Evolutionary conservation across 2,888 invertebrate species (phyloP).

Genomic region (Scaptomyza parva): DNA sequence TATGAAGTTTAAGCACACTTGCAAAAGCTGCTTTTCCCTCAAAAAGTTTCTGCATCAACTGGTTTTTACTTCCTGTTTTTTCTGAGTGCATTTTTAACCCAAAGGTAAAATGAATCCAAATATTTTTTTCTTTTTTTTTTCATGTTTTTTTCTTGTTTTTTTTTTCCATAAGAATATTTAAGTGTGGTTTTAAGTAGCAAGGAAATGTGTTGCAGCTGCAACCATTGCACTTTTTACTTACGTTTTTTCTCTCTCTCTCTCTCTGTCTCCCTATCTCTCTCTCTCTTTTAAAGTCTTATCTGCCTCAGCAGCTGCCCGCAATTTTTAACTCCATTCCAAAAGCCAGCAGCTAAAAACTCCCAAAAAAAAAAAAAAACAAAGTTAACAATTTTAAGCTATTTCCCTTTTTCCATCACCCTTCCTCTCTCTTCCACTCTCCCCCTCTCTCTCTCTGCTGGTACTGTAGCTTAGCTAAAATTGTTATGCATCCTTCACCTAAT

Average conservation of each 20-base stretch:
- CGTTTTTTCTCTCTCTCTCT: neutral
- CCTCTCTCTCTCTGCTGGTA: neutral
- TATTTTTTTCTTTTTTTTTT: neutral
- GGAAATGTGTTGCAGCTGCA: neutral
- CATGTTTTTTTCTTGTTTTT: too few relatives aligned
- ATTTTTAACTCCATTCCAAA: neutral
- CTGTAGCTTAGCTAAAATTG: constrained; percentile 22
- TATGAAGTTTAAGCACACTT: too few relatives aligned
- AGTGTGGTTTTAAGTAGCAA: neutral
- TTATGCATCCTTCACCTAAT: constrained; percentile 71
- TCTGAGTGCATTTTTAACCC: neutral
- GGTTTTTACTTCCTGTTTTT: too few relatives aligned
- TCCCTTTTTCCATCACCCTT: too few relatives aligned
- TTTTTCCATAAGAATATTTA: neutral
- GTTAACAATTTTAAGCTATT: neutral
- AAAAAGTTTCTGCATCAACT: too few relatives aligned
- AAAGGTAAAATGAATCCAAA: neutral
- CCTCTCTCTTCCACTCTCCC: neutral
- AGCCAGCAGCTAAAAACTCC: neutral
- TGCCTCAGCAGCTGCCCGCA: neutral
- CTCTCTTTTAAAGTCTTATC: neutral
- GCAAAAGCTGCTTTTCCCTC: too few relatives aligned
- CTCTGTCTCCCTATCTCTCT: neutral
- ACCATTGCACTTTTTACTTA: neutral
- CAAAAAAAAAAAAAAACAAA: neutral